Conservation (phyloP, 2,888 invertebrate species). For the Spisula solida region DNA sequence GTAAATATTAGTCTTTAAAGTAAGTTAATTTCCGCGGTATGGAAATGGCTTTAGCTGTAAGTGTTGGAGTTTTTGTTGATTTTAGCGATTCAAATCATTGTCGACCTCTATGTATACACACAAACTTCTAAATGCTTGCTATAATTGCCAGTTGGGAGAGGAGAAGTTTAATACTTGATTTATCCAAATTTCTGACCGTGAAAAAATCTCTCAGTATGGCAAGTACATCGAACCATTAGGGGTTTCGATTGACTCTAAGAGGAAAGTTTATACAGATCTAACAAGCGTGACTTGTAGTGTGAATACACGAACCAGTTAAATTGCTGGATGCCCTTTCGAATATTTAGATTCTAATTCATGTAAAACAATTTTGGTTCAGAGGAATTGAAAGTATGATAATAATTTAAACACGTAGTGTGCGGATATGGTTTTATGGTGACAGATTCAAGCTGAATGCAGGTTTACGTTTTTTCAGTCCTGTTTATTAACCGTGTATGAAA, state of each 20-base stretch:
- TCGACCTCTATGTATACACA: conserved; percentile 42
- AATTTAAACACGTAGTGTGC: neutral
- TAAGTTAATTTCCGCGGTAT: conserved; percentile 68
- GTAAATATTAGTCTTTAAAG: conserved; percentile 68
- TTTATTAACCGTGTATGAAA: neutral
- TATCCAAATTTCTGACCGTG: conserved; percentile 23
- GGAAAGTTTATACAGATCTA: neutral
- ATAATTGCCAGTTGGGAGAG: conserved; percentile 43
- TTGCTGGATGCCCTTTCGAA: neutral
- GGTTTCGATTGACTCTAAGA: conserved; percentile 31
- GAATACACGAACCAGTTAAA: conserved; percentile 3
- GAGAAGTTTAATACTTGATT: conserved; percentile 40
- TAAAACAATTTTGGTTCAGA: neutral
- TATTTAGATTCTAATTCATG: conserved; percentile 23
- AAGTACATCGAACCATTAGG: neutral
- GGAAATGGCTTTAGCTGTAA: conserved; percentile 55
- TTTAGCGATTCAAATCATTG: conserved; percentile 58
- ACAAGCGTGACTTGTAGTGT: conserved; percentile 31
- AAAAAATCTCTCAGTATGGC: neutral
- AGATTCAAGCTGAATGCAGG: neutral
- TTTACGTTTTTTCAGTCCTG: neutral
- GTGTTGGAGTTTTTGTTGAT: conserved; percentile 55
- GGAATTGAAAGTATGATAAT: conserved; percentile 24
- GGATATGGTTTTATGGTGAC: neutral
- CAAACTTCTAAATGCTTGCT: conserved; percentile 47